phyloP scores from a whole-genome alignment of 2,888 invertebrate genomes.

The Andrena minutula region DNA sequence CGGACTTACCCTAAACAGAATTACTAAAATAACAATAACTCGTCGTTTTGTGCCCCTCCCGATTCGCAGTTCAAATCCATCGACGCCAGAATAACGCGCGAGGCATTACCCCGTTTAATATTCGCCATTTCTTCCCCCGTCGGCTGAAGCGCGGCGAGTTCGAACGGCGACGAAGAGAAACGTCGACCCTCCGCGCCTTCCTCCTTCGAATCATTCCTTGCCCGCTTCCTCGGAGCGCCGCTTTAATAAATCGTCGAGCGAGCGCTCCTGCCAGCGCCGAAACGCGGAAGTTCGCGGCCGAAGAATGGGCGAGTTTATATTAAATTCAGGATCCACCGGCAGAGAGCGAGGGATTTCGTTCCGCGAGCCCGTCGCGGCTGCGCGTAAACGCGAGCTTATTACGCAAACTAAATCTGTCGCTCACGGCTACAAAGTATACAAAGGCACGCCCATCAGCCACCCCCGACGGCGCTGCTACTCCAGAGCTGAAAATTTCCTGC shows the following conservation, averaged over 20 bases:
- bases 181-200: neutral
- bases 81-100: neutral
- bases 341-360: constrained; percentile 1
- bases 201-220: neutral
- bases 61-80: constrained; percentile 1
- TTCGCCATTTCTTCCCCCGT: neutral
- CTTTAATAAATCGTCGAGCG: constrained; percentile 13
- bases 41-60: neutral
- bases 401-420: constrained; percentile 50
- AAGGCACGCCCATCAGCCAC: constrained; percentile 18
- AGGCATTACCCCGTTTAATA: constrained; percentile 5
- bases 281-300: constrained; percentile 16
- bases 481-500: constrained; percentile 29
- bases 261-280: neutral
- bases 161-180: neutral
- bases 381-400: constrained; percentile 37
- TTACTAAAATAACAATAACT: neutral
- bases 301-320: constrained; percentile 32
- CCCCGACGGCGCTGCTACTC: constrained; percentile 17
- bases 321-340: constrained; percentile 27
- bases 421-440: constrained; percentile 33
- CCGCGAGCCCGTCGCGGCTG: constrained; percentile 1
- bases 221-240: neutral
- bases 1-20: too few species aligned
- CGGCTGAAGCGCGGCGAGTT: neutral